Evolutionary conservation across 2,888 invertebrate species (phyloP).

Genomic region (Nephrotoma guestfalica): DNA sequence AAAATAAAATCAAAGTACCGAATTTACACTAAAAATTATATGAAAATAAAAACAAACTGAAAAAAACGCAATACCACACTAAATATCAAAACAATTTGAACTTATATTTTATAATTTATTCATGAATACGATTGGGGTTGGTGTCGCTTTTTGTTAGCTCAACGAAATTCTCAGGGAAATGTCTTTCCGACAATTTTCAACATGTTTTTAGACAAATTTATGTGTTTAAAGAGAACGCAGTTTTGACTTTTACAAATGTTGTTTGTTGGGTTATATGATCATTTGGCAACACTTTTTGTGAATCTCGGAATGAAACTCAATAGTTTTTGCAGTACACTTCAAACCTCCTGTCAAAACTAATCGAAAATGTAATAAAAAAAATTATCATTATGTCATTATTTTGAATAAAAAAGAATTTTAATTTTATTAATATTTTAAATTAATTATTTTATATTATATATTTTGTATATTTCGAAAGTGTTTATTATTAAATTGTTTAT

Average conservation of each 20-base stretch:
- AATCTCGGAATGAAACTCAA: not conserved
- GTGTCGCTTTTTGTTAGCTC: no score
- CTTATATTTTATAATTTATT: no score
- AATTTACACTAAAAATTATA: no score
- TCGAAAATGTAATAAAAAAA: not conserved
- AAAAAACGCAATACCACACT: no score
- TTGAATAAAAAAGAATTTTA: not conserved
- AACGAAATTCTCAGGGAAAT: no score
- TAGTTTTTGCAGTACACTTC: not conserved
- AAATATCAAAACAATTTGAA: no score
- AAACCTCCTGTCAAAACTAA: not conserved
- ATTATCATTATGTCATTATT: not conserved
- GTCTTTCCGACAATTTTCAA: not conserved
- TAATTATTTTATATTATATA: not conserved
- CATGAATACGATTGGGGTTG: no score
- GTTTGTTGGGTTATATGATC: no score
- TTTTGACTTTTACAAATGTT: no score
- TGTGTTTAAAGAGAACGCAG: not conserved
- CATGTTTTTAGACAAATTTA: not conserved
- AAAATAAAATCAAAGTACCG: no score
- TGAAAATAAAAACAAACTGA: no score
- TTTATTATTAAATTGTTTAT: not conserved
- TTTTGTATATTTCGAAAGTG: not conserved
- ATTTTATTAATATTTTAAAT: not conserved
- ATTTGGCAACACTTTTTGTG: not conserved